phyloP scores from a whole-genome alignment of 2,888 invertebrate genomes.

The Xestia xanthographa region DNA sequence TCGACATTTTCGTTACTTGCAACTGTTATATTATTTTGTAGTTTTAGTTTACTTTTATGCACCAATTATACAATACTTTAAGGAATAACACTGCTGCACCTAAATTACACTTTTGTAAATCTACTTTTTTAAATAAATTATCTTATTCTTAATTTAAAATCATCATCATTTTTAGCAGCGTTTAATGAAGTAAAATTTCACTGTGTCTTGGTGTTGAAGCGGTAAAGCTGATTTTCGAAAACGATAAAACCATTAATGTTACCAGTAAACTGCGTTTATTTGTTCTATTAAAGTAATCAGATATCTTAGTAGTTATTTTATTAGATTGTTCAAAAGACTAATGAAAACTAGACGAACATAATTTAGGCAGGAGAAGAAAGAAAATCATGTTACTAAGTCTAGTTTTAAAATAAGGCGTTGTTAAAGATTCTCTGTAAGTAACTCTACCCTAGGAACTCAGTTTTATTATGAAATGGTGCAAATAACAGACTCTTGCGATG shows the following conservation, averaged over 20 bases:
- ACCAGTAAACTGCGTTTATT: neutral
- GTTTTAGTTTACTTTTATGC: too few relatives aligned
- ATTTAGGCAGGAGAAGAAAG: neutral
- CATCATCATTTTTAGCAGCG: neutral
- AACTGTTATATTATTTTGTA: too few relatives aligned
- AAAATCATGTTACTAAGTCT: conserved; percentile 50
- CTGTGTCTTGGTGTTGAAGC: neutral
- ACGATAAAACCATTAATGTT: neutral
- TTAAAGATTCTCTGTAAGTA: conserved; percentile 73
- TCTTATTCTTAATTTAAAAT: too few relatives aligned
- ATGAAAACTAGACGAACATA: neutral
- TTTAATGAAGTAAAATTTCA: neutral
- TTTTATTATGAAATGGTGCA: conserved; percentile 59
- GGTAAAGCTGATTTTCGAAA: neutral
- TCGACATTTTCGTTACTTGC: too few relatives aligned
- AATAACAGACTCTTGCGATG: conserved; percentile 39
- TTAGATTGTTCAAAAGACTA: neutral
- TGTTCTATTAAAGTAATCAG: neutral
- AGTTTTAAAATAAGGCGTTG: conserved; percentile 64
- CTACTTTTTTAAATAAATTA: too few relatives aligned
- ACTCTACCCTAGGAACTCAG: conserved; percentile 65
- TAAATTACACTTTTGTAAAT: too few relatives aligned
- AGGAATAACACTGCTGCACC: too few relatives aligned
- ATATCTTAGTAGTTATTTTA: neutral
- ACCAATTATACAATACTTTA: too few relatives aligned